Conservation (phyloP, 2,113 vertebrate species). For the Laticauda laticaudata region DNA sequence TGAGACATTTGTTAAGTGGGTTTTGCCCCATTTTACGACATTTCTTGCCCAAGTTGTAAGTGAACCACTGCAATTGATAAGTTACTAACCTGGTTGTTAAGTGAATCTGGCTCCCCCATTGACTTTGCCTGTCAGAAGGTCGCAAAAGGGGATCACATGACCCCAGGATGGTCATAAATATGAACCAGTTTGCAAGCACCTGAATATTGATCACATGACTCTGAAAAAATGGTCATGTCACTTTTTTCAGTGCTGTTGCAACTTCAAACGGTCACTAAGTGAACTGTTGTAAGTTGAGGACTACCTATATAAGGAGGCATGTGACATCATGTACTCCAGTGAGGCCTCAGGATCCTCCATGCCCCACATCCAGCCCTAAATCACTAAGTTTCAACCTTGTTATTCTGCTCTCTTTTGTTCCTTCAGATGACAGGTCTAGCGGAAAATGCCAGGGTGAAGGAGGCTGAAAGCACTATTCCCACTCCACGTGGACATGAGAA, state of each 20-base stretch:
- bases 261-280: not conserved
- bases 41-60: not conserved
- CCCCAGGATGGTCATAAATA: not conserved
- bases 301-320: not conserved
- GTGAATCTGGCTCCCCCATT: not conserved
- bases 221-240: not conserved
- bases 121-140: not conserved
- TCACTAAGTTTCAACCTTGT: not conserved
- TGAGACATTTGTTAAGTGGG: too few relatives aligned
- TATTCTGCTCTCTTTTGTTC: not conserved
- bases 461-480: not conserved
- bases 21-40: not conserved
- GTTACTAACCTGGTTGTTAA: not conserved
- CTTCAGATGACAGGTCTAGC: not conserved
- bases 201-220: not conserved
- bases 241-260: not conserved
- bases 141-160: not conserved
- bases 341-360: not conserved
- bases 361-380: not conserved
- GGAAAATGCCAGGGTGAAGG: too few relatives aligned
- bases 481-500: not conserved
- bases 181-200: not conserved
- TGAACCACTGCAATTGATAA: not conserved
- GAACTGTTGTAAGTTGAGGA: not conserved
- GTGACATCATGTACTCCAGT: not conserved